Conservation (phyloP, 2,888 invertebrate species). For the Teleiodes luculella region DNA sequence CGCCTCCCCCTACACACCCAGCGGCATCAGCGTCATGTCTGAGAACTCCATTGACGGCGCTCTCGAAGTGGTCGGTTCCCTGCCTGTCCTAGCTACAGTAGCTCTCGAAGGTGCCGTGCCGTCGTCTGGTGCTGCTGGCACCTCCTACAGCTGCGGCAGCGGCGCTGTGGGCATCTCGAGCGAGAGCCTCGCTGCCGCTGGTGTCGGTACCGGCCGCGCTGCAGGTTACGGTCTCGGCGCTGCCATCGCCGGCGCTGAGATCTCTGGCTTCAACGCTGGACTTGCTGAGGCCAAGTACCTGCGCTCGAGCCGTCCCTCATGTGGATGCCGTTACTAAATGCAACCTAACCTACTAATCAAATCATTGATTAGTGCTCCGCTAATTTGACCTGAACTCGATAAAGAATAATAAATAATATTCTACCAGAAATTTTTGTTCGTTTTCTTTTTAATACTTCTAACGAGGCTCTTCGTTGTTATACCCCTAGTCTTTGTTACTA, state of each 20-base stretch:
- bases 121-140: conserved; percentile 33
- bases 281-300: no score
- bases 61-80: conserved; percentile 35
- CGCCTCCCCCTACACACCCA: conserved; percentile 27
- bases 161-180: conserved; percentile 38
- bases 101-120: conserved; percentile 40
- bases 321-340: background rate
- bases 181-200: conserved; percentile 30
- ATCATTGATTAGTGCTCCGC: no score
- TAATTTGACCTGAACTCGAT: background rate
- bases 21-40: conserved; percentile 36
- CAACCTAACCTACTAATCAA: background rate
- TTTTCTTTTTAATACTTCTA: no score
- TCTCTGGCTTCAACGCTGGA: no score
- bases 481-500: no score
- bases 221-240: background rate
- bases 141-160: conserved; percentile 41
- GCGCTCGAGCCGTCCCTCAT: no score
- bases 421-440: no score
- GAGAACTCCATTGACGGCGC: conserved; percentile 41
- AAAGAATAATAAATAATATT: background rate
- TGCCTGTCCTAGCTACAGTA: conserved; percentile 45
- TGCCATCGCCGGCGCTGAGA: no score
- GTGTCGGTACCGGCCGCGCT: conserved; percentile 14
- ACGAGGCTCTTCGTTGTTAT: no score